These are phyloP conservation scores for Epizoanthus illoricatus DNA, from an alignment of 92 coral and sea anemone genomes.

Conservation along the genomic window DNA sequence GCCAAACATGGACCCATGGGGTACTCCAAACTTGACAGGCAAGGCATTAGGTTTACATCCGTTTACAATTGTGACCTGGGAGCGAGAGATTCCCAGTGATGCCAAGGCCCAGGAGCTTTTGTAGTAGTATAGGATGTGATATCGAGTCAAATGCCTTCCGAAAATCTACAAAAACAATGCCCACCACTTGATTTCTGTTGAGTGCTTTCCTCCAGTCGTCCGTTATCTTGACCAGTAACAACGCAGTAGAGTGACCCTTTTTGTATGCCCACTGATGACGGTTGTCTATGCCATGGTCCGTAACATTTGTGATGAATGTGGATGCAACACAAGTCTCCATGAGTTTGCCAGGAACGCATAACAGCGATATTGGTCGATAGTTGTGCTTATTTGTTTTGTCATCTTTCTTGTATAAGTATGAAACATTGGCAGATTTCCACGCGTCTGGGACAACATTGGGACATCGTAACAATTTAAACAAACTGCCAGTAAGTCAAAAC, in stretches of 20 bases:
- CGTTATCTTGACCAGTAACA: constrained; percentile 46
- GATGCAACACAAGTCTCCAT: constrained; percentile 38
- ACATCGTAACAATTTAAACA: too few species aligned
- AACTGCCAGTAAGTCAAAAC: too few species aligned
- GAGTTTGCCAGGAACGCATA: constrained; percentile 39
- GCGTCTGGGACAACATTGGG: constrained; percentile 19
- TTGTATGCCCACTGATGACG: constrained; percentile 45
- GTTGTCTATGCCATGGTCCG: constrained; percentile 21
- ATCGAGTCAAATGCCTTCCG: constrained; percentile 44
- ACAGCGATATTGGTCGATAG: constrained; percentile 45
- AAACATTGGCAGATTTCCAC: constrained; percentile 40
- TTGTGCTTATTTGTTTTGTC: constrained; percentile 49
- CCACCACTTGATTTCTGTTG: constrained; percentile 33
- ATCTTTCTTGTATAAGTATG: constrained; percentile 31
- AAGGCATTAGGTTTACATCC: constrained; percentile 16
- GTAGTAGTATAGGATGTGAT: constrained; percentile 35
- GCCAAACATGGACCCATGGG: constrained; percentile 41
- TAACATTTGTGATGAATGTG: constrained; percentile 32
- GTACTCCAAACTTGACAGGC: constrained; percentile 49
- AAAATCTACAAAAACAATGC: constrained; percentile 40
- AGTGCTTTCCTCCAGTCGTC: constrained; percentile 54
- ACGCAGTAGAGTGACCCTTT: constrained; percentile 13
- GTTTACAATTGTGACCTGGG: constrained; percentile 15
- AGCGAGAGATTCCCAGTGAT: constrained; percentile 43
- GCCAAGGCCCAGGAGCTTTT: constrained; percentile 50